phyloP scores from a whole-genome alignment of 1,140 invertebrate species.

The Scylla paramamosain region DNA sequence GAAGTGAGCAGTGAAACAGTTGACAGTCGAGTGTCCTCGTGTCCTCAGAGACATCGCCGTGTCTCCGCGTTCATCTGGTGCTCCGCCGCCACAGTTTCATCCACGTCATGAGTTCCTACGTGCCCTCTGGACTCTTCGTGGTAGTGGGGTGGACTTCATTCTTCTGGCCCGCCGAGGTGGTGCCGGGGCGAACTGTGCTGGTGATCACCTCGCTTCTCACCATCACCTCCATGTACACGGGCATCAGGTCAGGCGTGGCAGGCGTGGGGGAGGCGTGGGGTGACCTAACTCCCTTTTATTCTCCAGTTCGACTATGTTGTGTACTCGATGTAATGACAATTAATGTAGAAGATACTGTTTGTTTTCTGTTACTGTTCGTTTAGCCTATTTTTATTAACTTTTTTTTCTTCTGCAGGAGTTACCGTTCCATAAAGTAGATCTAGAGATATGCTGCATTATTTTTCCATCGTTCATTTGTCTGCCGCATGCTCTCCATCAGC shows the following conservation, averaged over 20 bases:
- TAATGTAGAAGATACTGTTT: no score
- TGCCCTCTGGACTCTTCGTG: constrained; percentile 25
- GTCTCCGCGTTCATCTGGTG: constrained; percentile 9
- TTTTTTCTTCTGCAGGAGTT: no score
- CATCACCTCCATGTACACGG: constrained; percentile 40
- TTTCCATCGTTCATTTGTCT: no score
- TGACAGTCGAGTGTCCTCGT: not conserved
- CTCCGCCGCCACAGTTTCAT: not conserved
- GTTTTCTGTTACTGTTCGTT: no score
- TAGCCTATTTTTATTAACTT: no score
- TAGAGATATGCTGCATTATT: no score
- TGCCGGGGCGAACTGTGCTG: constrained; percentile 84
- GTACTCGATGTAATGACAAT: no score
- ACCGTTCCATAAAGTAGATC: no score
- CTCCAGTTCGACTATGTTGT: no score
- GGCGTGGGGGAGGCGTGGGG: no score
- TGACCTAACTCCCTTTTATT: not conserved
- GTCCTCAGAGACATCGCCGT: not conserved
- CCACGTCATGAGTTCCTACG: constrained; percentile 17
- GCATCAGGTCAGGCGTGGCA: not conserved
- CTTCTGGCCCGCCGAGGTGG: constrained; percentile 84
- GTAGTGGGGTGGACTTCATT: constrained; percentile 85
- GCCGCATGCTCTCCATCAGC: no score
- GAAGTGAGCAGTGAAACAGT: no score
- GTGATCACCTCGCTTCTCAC: constrained; percentile 81